phyloP scores from a whole-genome alignment of 1,140 invertebrate species.

The Neotoxoptera formosana region DNA sequence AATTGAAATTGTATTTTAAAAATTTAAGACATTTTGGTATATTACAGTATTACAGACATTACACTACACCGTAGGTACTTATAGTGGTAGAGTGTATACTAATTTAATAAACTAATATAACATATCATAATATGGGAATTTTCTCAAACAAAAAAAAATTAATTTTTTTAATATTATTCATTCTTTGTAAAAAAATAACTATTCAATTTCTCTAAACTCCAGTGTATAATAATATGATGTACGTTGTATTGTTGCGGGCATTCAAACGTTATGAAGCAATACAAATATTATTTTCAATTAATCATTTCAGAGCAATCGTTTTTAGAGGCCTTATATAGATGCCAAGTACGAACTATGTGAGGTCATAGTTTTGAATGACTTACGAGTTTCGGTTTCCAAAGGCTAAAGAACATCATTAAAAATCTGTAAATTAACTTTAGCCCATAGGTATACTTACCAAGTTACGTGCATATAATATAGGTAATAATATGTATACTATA shows the following conservation, averaged over 20 bases:
- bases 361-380: not conserved
- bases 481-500: not conserved
- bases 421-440: not conserved
- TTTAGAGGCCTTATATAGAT: not conserved
- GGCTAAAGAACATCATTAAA: not conserved
- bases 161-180: too few species aligned
- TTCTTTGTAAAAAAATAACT: not conserved
- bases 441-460: too few species aligned
- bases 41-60: too few species aligned
- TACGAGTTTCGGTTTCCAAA: not conserved
- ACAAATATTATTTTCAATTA: slow-evolving; percentile 17
- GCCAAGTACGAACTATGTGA: not conserved
- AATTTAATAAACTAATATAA: not conserved
- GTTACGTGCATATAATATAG: not conserved
- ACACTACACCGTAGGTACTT: too few species aligned
- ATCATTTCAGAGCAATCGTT: not conserved
- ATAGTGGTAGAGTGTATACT: not conserved
- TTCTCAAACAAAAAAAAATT: not conserved
- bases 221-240: not conserved
- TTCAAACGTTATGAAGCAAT: not conserved
- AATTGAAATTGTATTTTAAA: not conserved
- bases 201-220: not conserved
- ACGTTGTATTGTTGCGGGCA: not conserved
- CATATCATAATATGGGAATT: not conserved
- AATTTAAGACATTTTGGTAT: not conserved